Base-by-base conservation (phyloP, 2,888 invertebrate species). In the Conops quadrifasciatus region DNA sequence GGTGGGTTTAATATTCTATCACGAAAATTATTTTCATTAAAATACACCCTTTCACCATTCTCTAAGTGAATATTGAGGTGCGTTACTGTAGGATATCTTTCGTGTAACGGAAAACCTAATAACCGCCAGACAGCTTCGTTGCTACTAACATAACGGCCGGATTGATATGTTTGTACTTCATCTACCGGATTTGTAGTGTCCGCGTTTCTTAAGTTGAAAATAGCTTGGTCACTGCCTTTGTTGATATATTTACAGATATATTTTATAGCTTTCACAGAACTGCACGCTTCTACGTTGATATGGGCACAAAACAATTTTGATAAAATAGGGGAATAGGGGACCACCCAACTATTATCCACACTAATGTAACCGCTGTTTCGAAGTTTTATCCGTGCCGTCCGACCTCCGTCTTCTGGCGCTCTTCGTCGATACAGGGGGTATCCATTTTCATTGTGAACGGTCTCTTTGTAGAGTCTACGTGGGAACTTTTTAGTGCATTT, bases 11-110 rank as follows among this genome's bases (percentile, higher is more conserved):
- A 19, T 28, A 69, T 13, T 62, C 53, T n/a, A 13, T 69, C 53
- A 11, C 43, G 51, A n/a, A 69, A 69, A 69, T 69, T 63, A 13
- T 63, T 13, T n/a, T 62, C 62, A 24, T 30, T 64, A n/a, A 70
- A 63, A 24, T 70, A 70, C 7, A 70, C 56, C 2, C 64, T 43
- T 28, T 70, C 26, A 28, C 70, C 70, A 58, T 64, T 65, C 2
- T 26, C 28, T n/a, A 60, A n/a, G 26, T 60, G 53, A 2, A 67
- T 60, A 24, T 16, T n/a, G 2, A 71, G 58, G 19, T 70, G 70
- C 11, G 19, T 65, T 65, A 49, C 49, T 49, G 49, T 49, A 49
- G 11, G 49, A n/a, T n/a, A n/a, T n/a, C n/a, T n/a, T n/a, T n/a
- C n/a, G n/a, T n/a, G n/a, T n/a, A n/a, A n/a, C n/a, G 67, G 43